Conservation (phyloP, 2,113 vertebrate species). For the Sorex araneus region DNA sequence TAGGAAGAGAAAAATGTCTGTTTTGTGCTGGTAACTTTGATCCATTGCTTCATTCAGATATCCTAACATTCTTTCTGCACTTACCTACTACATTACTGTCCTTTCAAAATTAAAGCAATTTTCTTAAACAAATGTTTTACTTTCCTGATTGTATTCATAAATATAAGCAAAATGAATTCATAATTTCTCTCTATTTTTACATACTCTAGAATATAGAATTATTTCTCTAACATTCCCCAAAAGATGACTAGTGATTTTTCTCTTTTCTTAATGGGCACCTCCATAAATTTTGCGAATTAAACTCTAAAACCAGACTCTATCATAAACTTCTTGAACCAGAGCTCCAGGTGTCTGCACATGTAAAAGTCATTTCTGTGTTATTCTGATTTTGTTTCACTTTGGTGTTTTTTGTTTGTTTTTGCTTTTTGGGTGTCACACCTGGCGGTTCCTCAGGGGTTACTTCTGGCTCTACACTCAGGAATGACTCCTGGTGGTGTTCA, state of each 20-base stretch:
- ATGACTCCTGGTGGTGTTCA: too few species aligned
- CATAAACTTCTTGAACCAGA: not conserved
- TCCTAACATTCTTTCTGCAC: not conserved
- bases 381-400: too few species aligned
- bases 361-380: too few species aligned
- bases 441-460: too few species aligned
- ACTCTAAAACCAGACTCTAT: not conserved
- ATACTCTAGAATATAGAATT: constrained; percentile 50
- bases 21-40: not conserved
- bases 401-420: too few species aligned
- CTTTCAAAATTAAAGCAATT: not conserved
- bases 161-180: not conserved
- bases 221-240: constrained; percentile 4
- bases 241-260: constrained; percentile 5
- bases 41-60: not conserved
- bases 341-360: too few species aligned
- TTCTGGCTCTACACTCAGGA: too few species aligned
- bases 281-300: too few species aligned
- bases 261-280: not conserved
- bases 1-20: not conserved
- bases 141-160: not conserved
- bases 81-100: not conserved
- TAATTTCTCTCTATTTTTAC: not conserved
- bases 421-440: too few species aligned
- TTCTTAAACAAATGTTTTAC: not conserved